phyloP scores from a whole-genome alignment of 1,140 invertebrate species.

The Trissolcus basalis region DNA sequence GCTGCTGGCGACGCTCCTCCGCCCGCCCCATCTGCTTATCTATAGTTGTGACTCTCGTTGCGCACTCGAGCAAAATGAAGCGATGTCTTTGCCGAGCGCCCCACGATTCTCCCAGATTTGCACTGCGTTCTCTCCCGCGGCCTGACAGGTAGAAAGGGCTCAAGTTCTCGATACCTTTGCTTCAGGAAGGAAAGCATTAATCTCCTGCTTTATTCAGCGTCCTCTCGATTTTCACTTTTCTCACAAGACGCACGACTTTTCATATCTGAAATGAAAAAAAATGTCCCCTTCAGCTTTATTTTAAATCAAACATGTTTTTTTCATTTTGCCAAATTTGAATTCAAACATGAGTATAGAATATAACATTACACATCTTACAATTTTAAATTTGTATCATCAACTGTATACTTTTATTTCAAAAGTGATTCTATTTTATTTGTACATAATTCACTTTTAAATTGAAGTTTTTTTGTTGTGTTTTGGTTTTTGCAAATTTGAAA shows the following conservation, averaged over 20 bases:
- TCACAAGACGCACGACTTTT: conserved; percentile 10
- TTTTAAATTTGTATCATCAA: too few species aligned
- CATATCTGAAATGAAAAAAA: conserved; percentile 4
- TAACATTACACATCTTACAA: too few species aligned
- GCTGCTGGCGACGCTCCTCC: conserved; percentile 19
- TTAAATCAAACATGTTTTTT: too few species aligned
- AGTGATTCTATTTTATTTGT: too few species aligned
- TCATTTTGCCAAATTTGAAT: too few species aligned
- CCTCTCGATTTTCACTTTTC: conserved; percentile 40
- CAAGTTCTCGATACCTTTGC: conserved; percentile 33
- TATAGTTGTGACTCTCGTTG: conserved; percentile 2
- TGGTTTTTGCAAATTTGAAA: too few species aligned
- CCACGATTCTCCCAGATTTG: conserved; percentile 42
- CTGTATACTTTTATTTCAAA: too few species aligned
- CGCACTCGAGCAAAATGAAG: conserved; percentile 31
- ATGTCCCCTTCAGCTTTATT: too few species aligned
- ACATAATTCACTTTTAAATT: too few species aligned
- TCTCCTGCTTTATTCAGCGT: conserved; percentile 58
- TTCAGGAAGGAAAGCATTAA: conserved; percentile 41
- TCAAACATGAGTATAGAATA: too few species aligned
- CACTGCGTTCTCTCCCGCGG: conserved; percentile 19
- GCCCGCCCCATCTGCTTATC: conserved; percentile 48
- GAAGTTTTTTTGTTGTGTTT: too few species aligned
- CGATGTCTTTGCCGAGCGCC: conserved; percentile 20
- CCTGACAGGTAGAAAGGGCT: conserved; percentile 37